phyloP scores from a whole-genome alignment of 2,888 invertebrate species.

The Phyllotreta striolata region DNA sequence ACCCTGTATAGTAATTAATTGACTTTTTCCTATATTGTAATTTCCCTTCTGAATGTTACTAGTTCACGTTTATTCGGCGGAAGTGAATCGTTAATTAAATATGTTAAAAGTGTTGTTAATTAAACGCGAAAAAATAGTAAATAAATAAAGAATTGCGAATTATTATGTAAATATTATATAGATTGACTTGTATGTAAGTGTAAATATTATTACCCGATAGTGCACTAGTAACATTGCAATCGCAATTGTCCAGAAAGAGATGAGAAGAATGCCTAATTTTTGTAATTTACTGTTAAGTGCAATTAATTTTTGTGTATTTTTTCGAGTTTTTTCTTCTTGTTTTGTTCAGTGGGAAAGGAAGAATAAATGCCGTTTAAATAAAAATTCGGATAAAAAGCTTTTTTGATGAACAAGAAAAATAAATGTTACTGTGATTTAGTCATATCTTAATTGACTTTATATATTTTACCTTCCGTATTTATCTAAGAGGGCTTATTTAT shows the following conservation, averaged over 20 bases:
- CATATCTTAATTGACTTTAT: conserved; percentile 47
- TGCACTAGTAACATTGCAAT: conserved; percentile 50
- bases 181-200: conserved; percentile 42
- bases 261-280: conserved; percentile 11
- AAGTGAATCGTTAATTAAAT: conserved; percentile 24
- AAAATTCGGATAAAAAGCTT: no score
- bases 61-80: conserved; percentile 35
- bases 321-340: conserved; percentile 12
- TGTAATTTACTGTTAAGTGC: conserved; percentile 14
- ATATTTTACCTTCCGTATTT: no score
- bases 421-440: conserved; percentile 51
- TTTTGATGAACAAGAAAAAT: not conserved
- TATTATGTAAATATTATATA: conserved; percentile 37
- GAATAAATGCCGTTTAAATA: no score
- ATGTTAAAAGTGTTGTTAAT: conserved; percentile 24
- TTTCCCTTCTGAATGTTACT: conserved; percentile 38
- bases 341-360: not conserved
- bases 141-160: conserved; percentile 10
- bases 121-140: conserved; percentile 24
- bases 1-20: conserved; percentile 6
- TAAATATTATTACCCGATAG: conserved; percentile 41
- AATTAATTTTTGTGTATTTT: not conserved
- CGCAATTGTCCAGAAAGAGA: conserved; percentile 20
- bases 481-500: conserved; percentile 36
- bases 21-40: conserved; percentile 2